Base-by-base conservation (phyloP, 1,140 invertebrate species). In the Caenorhabditis remanei region DNA sequence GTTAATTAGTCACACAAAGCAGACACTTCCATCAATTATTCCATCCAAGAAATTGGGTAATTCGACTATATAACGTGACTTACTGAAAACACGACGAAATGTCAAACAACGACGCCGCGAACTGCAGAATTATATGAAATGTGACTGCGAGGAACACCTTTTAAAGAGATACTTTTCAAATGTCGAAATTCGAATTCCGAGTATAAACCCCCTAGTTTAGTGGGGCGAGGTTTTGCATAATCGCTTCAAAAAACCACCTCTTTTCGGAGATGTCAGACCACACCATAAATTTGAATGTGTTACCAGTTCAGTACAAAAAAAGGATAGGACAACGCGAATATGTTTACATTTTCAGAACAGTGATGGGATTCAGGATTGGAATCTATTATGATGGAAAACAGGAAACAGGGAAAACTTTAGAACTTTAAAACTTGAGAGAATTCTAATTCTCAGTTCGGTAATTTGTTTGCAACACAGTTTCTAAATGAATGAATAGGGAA, bases 201-300 rank as follows among this genome's bases (percentile, higher is more conserved):
- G 53, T 53, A 50, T 19, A 79, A 79, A 19, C 71, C 46, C 7
- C n/a, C 71, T 50, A 50, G 46, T 79, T 79, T 79, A 79, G 43
- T 79, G 46, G 71, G 71, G 71, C 71, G 53, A 79, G 46, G 46
- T 79, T 79, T 79, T 79, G 71, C 71, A 79, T 79, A 79, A 79
- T 79, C 71, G 43, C 65, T 79, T 79, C n/a, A 79, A 79, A 32
- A 79, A 50, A 79, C 71, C 71, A 79, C 4, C 46, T 50, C 46
- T 48, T 50, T 48, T n/a, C 7, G 4, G n/a, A 5, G n/a, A 24
- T 50, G n/a, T 41, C 46, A 50, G 46, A 50, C 46, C 71, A 79
- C 43, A 50, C n/a, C 71, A 50, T 53, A 43, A 46, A 71, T 16
- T 46, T 9, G n/a, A 24, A 50, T 79, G 43, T 79, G 43, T 50